Evolutionary conservation across 35 echinoderm and acorn worm genomes (phyloP).

Genomic region (Heliocidaris erythrogramma): DNA sequence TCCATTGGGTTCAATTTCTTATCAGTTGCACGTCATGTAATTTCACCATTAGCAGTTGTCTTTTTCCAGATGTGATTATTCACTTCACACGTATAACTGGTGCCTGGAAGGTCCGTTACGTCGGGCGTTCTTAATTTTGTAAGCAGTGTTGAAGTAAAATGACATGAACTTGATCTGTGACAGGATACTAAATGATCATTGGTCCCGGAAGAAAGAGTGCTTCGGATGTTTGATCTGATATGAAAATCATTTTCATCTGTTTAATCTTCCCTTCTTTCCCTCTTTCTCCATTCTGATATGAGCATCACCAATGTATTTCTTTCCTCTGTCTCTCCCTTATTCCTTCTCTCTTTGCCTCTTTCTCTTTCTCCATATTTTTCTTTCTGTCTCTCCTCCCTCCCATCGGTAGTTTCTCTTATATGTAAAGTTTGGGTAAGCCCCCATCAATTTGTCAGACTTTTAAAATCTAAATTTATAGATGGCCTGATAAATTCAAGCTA

Average conservation of each 20-base stretch:
- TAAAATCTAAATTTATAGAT: too few species aligned
- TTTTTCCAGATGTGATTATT: background rate
- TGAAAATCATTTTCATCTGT: background rate
- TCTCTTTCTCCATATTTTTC: too few species aligned
- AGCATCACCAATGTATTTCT: background rate
- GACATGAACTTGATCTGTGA: background rate
- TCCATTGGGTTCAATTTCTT: background rate
- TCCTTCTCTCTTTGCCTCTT: too few species aligned
- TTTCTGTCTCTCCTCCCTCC: too few species aligned
- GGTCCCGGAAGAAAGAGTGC: background rate
- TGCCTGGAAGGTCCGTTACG: background rate
- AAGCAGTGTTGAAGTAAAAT: background rate
- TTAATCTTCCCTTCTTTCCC: background rate
- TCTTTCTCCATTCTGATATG: background rate
- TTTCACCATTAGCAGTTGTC: background rate
- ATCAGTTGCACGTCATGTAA: background rate
- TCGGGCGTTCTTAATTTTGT: background rate
- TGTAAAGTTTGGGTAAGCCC: too few species aligned
- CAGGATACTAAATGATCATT: constrained; percentile 4
- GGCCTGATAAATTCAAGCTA: too few species aligned
- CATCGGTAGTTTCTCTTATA: too few species aligned
- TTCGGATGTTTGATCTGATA: background rate
- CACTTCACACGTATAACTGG: background rate
- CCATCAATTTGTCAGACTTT: too few species aligned
- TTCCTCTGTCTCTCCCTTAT: background rate